Evolutionary conservation across 2,888 invertebrate species (phyloP), one percentile per base, ranked within the genome.

Genomic region (Chrysolina americana): DNA sequence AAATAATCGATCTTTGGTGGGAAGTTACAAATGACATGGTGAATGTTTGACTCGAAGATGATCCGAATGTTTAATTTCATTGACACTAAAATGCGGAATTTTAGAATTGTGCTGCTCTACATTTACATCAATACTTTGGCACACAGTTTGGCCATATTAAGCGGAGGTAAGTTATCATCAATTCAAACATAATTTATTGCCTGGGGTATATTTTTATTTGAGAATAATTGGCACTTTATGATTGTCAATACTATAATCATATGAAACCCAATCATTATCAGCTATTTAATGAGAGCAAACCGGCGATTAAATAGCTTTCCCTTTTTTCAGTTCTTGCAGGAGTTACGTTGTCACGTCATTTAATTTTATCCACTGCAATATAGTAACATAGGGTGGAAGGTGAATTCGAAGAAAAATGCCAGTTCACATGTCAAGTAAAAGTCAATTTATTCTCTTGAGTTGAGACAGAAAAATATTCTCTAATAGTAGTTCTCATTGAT

Each of bases 101-200:
- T 75, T 19, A 71, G 71, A 23, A 70, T 66, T 65, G 71, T 78
- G 71, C 21, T 81, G 28, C 48, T 79, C 73, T 76, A 71, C 71
- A 56, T 75, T 63, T 59, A 78, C 69, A 56, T 78, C 41, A 74
- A 76, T 68, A 75, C 74, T 53, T 53, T 80, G 41, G 75, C 65
- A 44, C 76, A 78, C 65, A 79, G 78, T 68, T 66, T 75, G 28
- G 82, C 80, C 11, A 81, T 83, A 68, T 76, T 83, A 23, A 83
- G 78, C 73, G 79, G 80, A 71, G 82, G 82, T 82, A 68, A 81
- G 82, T 79, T 48, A 28, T n/a, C 13, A 6, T 11, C 10, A 13
- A 47, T 11, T 47, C 21, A n/a, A 47, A 47, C 36, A 36, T 36
- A 36, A 0, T 36, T 36, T 36, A 36, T 36, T 36, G 36, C 36